phyloP scores from a whole-genome alignment of 2,888 invertebrate species.

The Nasonovia ribisnigri region DNA sequence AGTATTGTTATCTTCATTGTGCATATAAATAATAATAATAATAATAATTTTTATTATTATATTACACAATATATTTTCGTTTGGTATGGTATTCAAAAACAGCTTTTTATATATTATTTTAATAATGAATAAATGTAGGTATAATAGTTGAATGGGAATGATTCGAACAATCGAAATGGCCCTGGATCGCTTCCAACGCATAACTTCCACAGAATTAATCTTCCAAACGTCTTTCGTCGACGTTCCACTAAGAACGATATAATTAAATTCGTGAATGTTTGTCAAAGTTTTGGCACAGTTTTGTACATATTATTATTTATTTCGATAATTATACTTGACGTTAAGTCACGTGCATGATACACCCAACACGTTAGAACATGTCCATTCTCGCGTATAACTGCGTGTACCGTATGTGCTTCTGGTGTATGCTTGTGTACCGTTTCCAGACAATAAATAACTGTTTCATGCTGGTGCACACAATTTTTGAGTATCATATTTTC shows the following conservation, averaged over 20 bases:
- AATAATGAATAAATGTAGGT: background rate
- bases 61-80: background rate
- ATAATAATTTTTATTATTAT: conserved; percentile 9
- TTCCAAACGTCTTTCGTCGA: background rate
- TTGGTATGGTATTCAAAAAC: background rate
- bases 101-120: background rate
- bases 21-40: background rate
- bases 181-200: background rate
- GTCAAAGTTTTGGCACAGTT: background rate
- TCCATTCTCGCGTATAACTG: background rate
- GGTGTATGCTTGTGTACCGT: background rate
- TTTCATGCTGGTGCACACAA: background rate
- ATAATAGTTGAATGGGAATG: background rate
- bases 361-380: background rate
- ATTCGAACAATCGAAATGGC: background rate
- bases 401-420: background rate
- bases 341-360: background rate
- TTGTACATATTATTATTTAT: too few relatives aligned
- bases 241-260: background rate
- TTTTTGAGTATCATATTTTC: background rate
- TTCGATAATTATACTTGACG: background rate
- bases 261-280: background rate
- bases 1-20: background rate
- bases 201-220: background rate
- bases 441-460: background rate